Conservation (phyloP, 1,140 invertebrate genomes). For the Anastrepha ludens region DNA sequence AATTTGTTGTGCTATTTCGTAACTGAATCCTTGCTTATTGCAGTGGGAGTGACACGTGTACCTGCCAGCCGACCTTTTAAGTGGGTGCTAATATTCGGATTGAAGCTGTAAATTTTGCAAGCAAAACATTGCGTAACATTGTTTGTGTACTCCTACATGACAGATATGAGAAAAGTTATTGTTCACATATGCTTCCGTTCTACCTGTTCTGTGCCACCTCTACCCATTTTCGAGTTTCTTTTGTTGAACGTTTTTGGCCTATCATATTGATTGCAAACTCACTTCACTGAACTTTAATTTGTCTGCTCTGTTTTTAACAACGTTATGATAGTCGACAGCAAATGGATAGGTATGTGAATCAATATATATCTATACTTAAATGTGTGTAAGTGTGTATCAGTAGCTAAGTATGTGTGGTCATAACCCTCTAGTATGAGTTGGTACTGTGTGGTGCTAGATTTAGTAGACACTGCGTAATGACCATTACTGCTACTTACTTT, state of each 20-base stretch:
- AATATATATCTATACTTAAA: too few relatives aligned
- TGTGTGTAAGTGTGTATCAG: too few relatives aligned
- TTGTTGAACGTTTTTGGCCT: background rate
- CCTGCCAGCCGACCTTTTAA: background rate
- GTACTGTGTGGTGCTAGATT: too few relatives aligned
- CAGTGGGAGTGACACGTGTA: background rate
- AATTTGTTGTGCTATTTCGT: background rate
- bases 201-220: background rate
- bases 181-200: background rate
- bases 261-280: background rate
- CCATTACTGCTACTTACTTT: too few relatives aligned
- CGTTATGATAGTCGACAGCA: too few relatives aligned
- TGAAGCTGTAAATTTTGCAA: background rate
- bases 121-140: background rate
- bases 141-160: background rate
- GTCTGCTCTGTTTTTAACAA: background rate
- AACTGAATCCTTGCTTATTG: background rate
- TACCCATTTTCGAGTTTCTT: background rate
- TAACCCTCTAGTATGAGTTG: too few relatives aligned
- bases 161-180: background rate
- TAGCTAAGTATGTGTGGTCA: too few relatives aligned
- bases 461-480: too few relatives aligned
- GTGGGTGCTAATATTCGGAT: constrained; percentile 30
- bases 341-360: too few relatives aligned
- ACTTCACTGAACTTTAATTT: background rate